Evolutionary conservation across 2,113 vertebrate genomes (phyloP), one percentile per base, ranked within the genome.

Genomic region (Amblyornis subalaris): DNA sequence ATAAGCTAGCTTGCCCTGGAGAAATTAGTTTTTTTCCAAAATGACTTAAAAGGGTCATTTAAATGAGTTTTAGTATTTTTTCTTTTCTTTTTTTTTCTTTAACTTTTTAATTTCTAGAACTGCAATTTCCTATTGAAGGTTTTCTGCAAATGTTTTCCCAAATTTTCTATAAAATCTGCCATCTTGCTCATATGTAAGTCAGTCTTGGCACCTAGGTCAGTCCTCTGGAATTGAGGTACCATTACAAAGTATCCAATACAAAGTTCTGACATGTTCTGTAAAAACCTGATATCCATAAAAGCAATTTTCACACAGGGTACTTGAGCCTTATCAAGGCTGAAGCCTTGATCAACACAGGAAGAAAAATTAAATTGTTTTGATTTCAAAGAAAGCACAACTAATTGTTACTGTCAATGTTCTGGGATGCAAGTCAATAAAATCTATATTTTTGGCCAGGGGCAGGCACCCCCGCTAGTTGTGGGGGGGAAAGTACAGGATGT

Each of bases 401-500:
- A 16, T 42, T 33, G 38, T 50, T 74, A 17, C 7, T 58, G 12
- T 50, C 21, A n/a, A 1, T 58, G 4, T 33, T 31, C 19, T 60
- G 35, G 4, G 15, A 42, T 24, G 21, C 2, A 81, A 71, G 10
- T 28, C 23, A 38, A 16, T n/a, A 57, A 69, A 92, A 35, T 47
- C 26, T 42, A 2, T 13, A 28, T 9, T 1, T 69, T 70, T 60
- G 4, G 44, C 9, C 14, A 31, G 35, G 82, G 9, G 7, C 26
- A 75, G 16, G 8, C 12, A 38, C 2, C 2, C 3, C 10, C 0
- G 0, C 3, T 31, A 22, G 22, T 2, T n/a, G 0, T 8, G 23
- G 6, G 21, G 6, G 47, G 9, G 42, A 36, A 77, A 38, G 8
- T 26, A 40, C 14, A 31, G 5, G 11, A 25, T 28, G 17, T 84